Conservation (phyloP, 2,888 invertebrate species). For the Netelia virgata region DNA sequence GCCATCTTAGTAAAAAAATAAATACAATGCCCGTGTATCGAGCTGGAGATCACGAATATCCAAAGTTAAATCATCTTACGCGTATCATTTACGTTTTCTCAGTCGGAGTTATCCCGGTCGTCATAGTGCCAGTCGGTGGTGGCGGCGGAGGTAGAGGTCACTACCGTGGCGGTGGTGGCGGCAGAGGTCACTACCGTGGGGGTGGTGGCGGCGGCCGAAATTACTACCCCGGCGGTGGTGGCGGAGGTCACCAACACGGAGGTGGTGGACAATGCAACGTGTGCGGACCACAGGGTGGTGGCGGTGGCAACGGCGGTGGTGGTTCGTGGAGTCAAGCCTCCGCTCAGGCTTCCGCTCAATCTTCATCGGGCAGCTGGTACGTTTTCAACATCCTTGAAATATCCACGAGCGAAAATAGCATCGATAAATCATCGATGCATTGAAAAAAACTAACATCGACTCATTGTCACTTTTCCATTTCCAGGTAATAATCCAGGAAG, state of each 20-base stretch:
- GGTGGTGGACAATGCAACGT: slow-evolving; percentile 39
- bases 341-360: slow-evolving; percentile 77
- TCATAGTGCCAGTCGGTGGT: slow-evolving; percentile 59
- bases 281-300: slow-evolving; percentile 52
- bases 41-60: too few species aligned
- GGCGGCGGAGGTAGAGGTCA: slow-evolving; percentile 58
- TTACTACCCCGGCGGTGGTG: slow-evolving; percentile 49
- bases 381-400: not conserved
- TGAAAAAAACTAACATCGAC: not conserved
- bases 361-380: slow-evolving; percentile 74
- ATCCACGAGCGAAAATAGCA: too few species aligned
- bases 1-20: too few species aligned
- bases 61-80: too few species aligned
- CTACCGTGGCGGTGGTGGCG: slow-evolving; percentile 44
- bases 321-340: slow-evolving; percentile 72
- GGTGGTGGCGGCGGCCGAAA: slow-evolving; percentile 53
- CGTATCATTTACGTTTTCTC: too few species aligned
- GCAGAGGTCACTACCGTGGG: slow-evolving; percentile 59
- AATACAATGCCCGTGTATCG: too few species aligned
- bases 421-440: not conserved
- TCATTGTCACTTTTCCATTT: slow-evolving; percentile 7
- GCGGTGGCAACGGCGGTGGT: slow-evolving; percentile 63
- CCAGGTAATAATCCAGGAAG: slow-evolving; percentile 54
- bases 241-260: slow-evolving; percentile 33
- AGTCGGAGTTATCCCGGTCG: slow-evolving; percentile 64